Evolutionary conservation across 2,797 vertebrate genomes (phyloP).

Genomic region (Tragelaphus oryx): DNA sequence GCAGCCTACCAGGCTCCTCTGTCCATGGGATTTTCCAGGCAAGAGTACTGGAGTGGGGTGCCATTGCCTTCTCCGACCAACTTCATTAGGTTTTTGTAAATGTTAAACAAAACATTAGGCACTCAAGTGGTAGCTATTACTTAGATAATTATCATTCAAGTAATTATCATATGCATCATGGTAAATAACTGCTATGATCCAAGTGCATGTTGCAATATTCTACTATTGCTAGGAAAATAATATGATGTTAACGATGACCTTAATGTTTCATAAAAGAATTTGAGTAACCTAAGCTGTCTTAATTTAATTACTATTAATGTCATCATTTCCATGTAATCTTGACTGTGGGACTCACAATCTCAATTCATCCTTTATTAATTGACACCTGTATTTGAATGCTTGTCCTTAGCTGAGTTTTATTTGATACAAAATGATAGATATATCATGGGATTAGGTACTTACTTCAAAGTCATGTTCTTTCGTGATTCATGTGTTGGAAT

Average conservation of each 20-base stretch:
- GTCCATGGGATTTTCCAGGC: too few species aligned
- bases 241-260: conserved; percentile 17
- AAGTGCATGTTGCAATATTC: neutral
- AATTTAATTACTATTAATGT: conserved; percentile 41
- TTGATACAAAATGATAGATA: conserved; percentile 42
- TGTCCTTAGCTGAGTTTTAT: conserved; percentile 52
- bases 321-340: conserved; percentile 50
- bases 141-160: neutral
- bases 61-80: neutral
- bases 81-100: neutral
- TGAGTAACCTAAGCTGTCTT: neutral
- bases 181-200: neutral
- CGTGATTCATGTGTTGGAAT: conserved; percentile 53
- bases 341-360: conserved; percentile 31
- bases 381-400: conserved; percentile 59
- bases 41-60: too few species aligned
- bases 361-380: conserved; percentile 54
- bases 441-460: conserved; percentile 57
- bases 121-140: neutral
- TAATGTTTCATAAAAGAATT: neutral
- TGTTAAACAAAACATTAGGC: neutral
- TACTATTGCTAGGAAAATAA: conserved; percentile 10
- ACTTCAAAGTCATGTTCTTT: conserved; percentile 63
- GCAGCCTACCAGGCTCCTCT: too few species aligned
- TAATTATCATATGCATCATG: neutral